Evolutionary conservation across 2,113 vertebrate species (phyloP), one percentile per base, ranked within the genome.

Genomic region (Brachyistius frenatus): DNA sequence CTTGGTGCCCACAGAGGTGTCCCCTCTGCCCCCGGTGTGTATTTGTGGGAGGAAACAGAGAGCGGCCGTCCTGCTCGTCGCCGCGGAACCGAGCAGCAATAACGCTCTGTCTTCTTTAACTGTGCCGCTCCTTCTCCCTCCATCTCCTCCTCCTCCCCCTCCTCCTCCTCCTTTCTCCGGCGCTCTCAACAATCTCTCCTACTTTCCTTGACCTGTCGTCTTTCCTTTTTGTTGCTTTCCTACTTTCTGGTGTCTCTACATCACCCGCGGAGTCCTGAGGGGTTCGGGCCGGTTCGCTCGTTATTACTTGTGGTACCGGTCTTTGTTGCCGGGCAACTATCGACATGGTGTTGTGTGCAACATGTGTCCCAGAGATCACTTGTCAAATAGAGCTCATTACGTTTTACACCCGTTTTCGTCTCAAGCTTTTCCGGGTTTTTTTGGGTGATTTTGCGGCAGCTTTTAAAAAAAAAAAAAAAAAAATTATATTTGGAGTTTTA

Each of bases 91-190:
- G 53, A 87, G 88, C 84, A 73, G 89, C 81, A 91, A 76, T 36
- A 89, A 91, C 89, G 89, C 88, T 93, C 94, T 93, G 94, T 95
- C 93, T 94, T 95, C 93, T 94, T 94, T 94, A 95, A 91, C 91
- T 89, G 91, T 85, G 73, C 73, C 63, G 72, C 85, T 80, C 72
- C 88, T 63, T 76, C 83, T 78, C 49, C 44, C 31, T 78, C 69
- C 56, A 41, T 84, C 80, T 67, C 55, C 67, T 44, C 70, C 49
- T 63, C 44, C 64, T 76, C 55, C 62, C 79, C 50, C 46, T 63
- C 66, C 32, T 11, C 14, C 63, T 75, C 49, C 46, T 41, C 31
- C 14, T 33, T 32, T 54, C 47, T 68, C 49, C 60, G 23, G 23
- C 23, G 44, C 44, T 72, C 55, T 30, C 2, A 55, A 63, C 35